Percentiles rank a stretch among this genome's conserved stretches.
phyloP scores from a whole-genome alignment of 2,797 vertebrate species.

The Catostomus latipinnis region DNA sequence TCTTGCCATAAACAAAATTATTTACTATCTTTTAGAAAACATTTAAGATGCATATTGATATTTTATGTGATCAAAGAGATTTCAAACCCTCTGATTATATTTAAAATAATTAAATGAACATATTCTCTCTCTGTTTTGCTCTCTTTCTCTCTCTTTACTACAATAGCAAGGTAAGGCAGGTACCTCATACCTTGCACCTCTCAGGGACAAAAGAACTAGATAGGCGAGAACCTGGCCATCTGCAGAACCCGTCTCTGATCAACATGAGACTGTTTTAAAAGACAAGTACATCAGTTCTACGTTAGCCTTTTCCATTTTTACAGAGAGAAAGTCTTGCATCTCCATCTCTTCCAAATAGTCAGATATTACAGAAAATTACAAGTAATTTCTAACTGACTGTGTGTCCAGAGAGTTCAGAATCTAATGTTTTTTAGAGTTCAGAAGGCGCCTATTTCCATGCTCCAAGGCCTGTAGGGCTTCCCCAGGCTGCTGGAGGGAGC shows the following conservation, averaged over 20 bases:
- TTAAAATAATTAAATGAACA: too few relatives aligned
- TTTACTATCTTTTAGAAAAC: too few relatives aligned
- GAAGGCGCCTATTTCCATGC: slow-evolving; percentile 97
- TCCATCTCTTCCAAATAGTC: slow-evolving; percentile 32
- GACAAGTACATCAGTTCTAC: slow-evolving; percentile 34
- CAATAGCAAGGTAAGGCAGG: slow-evolving; percentile 48
- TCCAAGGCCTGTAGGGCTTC: slow-evolving; percentile 98
- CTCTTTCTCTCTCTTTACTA: slow-evolving; percentile 35
- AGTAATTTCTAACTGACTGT: slow-evolving; percentile 59
- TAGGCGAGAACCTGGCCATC: slow-evolving; percentile 15
- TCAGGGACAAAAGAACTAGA: slow-evolving; percentile 23
- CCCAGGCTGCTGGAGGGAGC: slow-evolving; percentile 79
- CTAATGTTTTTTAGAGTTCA: slow-evolving; percentile 76
- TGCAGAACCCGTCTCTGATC: slow-evolving; percentile 64
- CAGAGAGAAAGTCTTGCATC: slow-evolving; percentile 43
- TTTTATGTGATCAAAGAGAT: background rate
- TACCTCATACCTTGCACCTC: slow-evolving; percentile 45
- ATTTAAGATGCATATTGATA: slow-evolving; percentile 7
- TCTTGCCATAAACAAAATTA: too few relatives aligned
- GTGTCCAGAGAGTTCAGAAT: slow-evolving; percentile 67
- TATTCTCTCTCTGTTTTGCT: slow-evolving; percentile 7
- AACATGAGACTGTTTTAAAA: slow-evolving; percentile 55
- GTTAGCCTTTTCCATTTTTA: slow-evolving; percentile 58
- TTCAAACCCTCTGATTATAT: too few relatives aligned
- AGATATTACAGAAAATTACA: slow-evolving; percentile 35